Evolutionary conservation across 2,888 invertebrate genomes (phyloP), one percentile per base, ranked within the genome.

Genomic region (Amphipyra berbera): DNA sequence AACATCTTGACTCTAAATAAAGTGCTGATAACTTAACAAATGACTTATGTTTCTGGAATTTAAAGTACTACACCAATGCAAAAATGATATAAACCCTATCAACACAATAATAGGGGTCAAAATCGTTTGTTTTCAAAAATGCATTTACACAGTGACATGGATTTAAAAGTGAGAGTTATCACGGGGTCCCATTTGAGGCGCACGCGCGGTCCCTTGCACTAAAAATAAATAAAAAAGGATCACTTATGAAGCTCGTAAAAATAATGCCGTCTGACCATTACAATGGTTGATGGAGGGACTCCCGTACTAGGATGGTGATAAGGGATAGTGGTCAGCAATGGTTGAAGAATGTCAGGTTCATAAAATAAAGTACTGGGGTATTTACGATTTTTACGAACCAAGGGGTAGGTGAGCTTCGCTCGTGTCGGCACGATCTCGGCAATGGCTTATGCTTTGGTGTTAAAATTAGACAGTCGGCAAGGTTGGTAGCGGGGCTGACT

Each of bases 121-220:
- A 82, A 71, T 88, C 14, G 61, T 49, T 61, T 81, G 75, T 13
- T 52, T 13, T 40, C 4, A 6, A 35, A 37, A 47, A 63, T 58
- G 76, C 76, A 82, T 80, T 82, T 84, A 86, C 78, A 77, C 88
- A 87, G 88, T 90, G 93, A 93, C 89, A 90, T 86, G 87, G 91
- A 90, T 89, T 89, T 88, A 90, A 91, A 92, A 94, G 94, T 95
- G 94, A 95, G 94, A 94, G 93, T 94, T 95, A 95, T 95, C 95
- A 94, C 94, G 72, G 90, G 86, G 89, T 83, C 88, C 93, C 94
- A 94, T 95, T 94, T 94, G 90, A 79, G 76, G 82, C 92, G 94
- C 94, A 95, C 95, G 95, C 94, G 95, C 94, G 91, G 82, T 87
- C 82, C 50, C 89, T 89, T 88, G 84, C 87, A 87, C 78, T 81